Conservation (phyloP, 2,797 vertebrate species). For the Melanogrammus aeglefinus region DNA sequence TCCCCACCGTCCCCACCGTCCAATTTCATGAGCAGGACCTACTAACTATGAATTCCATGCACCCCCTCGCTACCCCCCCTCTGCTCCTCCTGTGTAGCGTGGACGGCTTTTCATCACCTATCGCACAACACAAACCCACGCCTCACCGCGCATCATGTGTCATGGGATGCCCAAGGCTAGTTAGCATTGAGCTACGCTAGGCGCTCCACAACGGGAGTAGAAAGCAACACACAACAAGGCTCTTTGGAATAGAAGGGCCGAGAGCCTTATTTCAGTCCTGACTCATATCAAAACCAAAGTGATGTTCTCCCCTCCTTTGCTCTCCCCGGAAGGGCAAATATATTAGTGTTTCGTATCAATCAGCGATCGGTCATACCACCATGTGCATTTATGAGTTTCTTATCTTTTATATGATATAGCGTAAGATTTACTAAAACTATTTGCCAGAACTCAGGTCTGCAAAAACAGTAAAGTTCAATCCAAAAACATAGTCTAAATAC, state of each 20-base stretch:
- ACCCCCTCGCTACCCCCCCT: slow-evolving; percentile 21
- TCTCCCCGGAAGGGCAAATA: background rate
- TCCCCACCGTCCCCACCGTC: too few species aligned
- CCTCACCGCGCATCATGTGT: slow-evolving; percentile 33
- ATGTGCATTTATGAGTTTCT: background rate
- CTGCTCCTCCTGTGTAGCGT: slow-evolving; percentile 9
- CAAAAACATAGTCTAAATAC: too few species aligned
- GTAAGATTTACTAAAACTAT: too few species aligned
- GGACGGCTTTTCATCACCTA: background rate
- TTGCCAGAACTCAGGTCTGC: too few species aligned
- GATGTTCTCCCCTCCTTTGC: background rate
- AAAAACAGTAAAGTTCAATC: too few species aligned
- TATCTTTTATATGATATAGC: background rate
- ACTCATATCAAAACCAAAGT: background rate
- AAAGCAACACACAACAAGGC: slow-evolving; percentile 39
- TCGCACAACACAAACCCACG: slow-evolving; percentile 18
- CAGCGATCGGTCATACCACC: background rate
- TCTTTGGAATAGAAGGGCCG: slow-evolving; percentile 29
- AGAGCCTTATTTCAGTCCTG: slow-evolving; percentile 5
- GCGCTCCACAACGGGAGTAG: slow-evolving; percentile 43
- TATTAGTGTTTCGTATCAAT: background rate
- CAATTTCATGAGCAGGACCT: background rate
- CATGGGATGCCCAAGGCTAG: slow-evolving; percentile 43
- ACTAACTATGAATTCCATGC: background rate
- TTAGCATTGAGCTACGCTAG: slow-evolving; percentile 23